Evolutionary conservation across 2,797 vertebrate genomes (phyloP), one percentile per base, ranked within the genome.

Genomic region (Hoplostethus atlanticus): DNA sequence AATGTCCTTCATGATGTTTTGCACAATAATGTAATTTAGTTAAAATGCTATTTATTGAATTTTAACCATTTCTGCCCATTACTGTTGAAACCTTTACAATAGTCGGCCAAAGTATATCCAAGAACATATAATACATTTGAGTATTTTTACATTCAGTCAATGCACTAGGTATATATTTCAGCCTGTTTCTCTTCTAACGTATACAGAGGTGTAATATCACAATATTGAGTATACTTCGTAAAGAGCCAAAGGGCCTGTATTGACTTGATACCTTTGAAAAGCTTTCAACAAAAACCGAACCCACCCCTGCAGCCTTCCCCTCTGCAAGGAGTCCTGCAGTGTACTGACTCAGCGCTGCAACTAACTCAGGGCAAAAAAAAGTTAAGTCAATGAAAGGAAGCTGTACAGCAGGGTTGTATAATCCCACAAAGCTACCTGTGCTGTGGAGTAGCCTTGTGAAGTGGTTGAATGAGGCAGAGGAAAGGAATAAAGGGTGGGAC

Each of bases 391-490:
- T 78, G 75, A 73, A 70, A 71, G 64, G 31, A 61, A 54, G 40
- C 40, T 12, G 11, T 44, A 11, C 40, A 13, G 40, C 40, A 44
- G 28, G 48, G 50, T 77, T 76, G 64, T 44, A 30, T 75, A 77
- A 80, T 68, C 61, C 64, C 58, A 75, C 67, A 21, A 21, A 53
- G 52, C 54, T 71, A 50, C 48, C 69, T 10, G 60, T 30, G 42
- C 28, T 63, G 44, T 67, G 57, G 61, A 83, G 68, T 77, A 68
- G 46, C 73, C 3, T 50, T 80, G 56, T 82, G 68, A 69, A 85
- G 67, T 30, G 70, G 70, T 70, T 76, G 74, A 76, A 67, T 68
- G 64, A 84, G 61, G 64, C 68, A 68, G 75, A 79, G 78, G 48
- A 56, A 59, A 76, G 53, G 70, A 60, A 69, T 61, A 64, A 68